Base-by-base conservation (phyloP, 1,140 invertebrate species). In the Acromyrmex heyeri region DNA sequence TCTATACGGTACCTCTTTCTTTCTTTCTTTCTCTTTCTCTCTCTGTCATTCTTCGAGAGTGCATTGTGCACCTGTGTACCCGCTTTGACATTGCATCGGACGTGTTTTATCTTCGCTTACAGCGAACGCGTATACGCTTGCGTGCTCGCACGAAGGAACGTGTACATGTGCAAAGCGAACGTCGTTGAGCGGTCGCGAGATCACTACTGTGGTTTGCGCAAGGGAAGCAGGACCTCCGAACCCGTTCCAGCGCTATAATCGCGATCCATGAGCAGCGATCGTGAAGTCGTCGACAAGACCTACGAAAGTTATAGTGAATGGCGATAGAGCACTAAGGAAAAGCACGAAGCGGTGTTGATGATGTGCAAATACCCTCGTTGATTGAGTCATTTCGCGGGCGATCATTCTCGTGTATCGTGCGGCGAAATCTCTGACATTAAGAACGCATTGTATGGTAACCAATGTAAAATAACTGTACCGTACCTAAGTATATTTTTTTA, bases 361-460 rank as follows among this genome's bases (percentile, higher is more conserved):
- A 83, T 59, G 67, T 86, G 87, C 87, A 70, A 89, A 86, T 73
- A 34, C 38, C 38, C 38, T 57, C 75, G 70, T 48, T 30, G 86
- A 91, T 91, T 90, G 87, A 91, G 89, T 85, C 88, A 82, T 91
- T 90, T 90, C 85, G 76, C 77, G 55, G 34, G 53, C 65, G 76
- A 69, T 81, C 53, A 57, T 53, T 88, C 76, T 90, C 73, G 70
- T 57, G 57, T 87, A 90, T 90, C 89, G 70, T 38, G 76, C 86
- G 55, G 81, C 78, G 83, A 57, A 86, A 91, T 91, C 88, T 88
- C 78, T 78, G 88, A 82, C 88, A 78, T 86, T 83, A 86, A 88
- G 89, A 86, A 88, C 87, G 77, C 82, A 91, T 91, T 91, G 82
- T 91, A 91, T 90, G 88, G 76, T 88, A 90, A 91, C 88, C 77